Base-by-base conservation (phyloP, 2,888 invertebrate genomes). In the Epinotia brunnichana region DNA sequence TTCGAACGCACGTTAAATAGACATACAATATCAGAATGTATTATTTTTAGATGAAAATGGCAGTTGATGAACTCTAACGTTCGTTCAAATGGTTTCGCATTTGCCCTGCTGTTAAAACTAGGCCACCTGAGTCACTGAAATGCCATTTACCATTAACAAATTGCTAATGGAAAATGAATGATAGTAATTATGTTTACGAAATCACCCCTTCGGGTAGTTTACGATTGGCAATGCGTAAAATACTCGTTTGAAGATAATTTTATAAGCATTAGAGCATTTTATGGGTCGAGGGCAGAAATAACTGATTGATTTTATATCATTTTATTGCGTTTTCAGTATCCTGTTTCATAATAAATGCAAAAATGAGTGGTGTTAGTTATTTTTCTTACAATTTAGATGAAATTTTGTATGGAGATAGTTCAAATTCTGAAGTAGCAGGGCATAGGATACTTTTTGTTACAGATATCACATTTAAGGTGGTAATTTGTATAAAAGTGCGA, bases 241-340 rank as follows among this genome's bases (percentile, higher is more conserved):
- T 59, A 53, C 70, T 53, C 70, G 53, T 48, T 71, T 56, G 13
- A 41, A 57, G n/a, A 60, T 60, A 60, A 66, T 71, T 71, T 71
- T 71, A 17, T n/a, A 24, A 19, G 53, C 64, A 19, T 66, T 59
- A 39, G 10, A 29, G 41, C 29, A 62, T 24, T 62, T 69, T 69
- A 69, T 69, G 53, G 54, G 57, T 11, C 29, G 17, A 13, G 24
- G 17, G 48, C 44, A 48, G 48, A 44, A 21, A 59, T 9, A 35
- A 9, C 61, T 2, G 24, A 24, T 62, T 48, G 24, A 48, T 62
- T 48, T 48, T 61, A 44, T 62, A 48, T 21, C 29, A 21, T 41
- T 60, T 39, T 60, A 11, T 60, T 60, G 9, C 11, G 7, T 35
- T n/a, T 48, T 48, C 48, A 48, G 48, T 48, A 48, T 48, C 48